Conservation (phyloP, 2,888 invertebrate species). For the Rhingia campestris region DNA sequence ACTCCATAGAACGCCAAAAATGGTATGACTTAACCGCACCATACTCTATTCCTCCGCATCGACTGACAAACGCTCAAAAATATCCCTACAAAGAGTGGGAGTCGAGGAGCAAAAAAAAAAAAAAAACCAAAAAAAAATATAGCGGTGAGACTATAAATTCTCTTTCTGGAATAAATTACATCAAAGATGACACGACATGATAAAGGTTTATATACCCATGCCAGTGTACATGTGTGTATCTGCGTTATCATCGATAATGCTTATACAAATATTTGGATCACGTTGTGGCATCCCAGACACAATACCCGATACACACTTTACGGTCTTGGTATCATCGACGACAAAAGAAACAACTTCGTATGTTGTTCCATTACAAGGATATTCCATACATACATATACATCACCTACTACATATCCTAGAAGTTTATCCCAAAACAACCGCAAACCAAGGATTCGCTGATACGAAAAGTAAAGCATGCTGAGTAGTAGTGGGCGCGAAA, state of each 20-base stretch:
- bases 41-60: slow-evolving; percentile 12
- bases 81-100: slow-evolving; percentile 9
- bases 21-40: slow-evolving; percentile 23
- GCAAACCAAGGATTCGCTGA: slow-evolving; percentile 42
- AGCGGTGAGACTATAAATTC: slow-evolving; percentile 70
- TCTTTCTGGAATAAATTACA: slow-evolving; percentile 73
- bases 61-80: slow-evolving; percentile 34
- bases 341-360: slow-evolving; percentile 56
- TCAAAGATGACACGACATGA: slow-evolving; percentile 72
- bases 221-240: slow-evolving; percentile 28
- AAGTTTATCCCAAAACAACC: slow-evolving; percentile 30
- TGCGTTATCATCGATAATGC: slow-evolving; percentile 68
- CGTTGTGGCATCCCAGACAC: slow-evolving; percentile 54
- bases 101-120: neutral
- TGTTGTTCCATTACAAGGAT: slow-evolving; percentile 45
- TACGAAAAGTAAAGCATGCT: slow-evolving; percentile 23
- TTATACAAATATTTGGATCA: slow-evolving; percentile 72
- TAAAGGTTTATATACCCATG: slow-evolving; percentile 58
- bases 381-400: slow-evolving; percentile 6
- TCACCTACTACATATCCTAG: slow-evolving; percentile 32
- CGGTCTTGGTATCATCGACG: slow-evolving; percentile 7
- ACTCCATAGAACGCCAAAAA: slow-evolving; percentile 48
- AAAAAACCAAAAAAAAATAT: slow-evolving; percentile 24
- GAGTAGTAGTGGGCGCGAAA: slow-evolving; percentile 45
- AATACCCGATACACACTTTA: slow-evolving; percentile 17